Evolutionary conservation across 1,140 invertebrate species (phyloP).

Genomic region (Mylabris phalerata): DNA sequence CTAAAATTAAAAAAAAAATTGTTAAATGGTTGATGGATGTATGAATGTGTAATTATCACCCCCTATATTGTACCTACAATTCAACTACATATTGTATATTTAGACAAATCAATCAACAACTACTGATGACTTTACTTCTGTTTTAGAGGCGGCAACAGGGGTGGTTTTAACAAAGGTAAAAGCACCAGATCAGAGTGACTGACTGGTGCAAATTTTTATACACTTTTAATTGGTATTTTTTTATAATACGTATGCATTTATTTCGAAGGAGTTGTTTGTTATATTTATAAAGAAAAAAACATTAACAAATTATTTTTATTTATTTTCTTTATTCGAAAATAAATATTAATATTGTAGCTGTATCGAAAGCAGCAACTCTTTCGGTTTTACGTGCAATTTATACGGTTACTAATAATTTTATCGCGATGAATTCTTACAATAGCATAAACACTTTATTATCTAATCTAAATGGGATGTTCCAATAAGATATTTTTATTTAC

Average conservation of each 20-base stretch:
- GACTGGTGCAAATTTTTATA: conserved; percentile 36
- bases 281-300: no score
- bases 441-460: no score
- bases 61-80: conserved; percentile 16
- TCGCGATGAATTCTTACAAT: no score
- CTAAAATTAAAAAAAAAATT: neutral
- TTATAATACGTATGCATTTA: conserved; percentile 3
- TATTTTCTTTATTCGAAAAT: no score
- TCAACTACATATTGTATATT: neutral
- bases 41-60: conserved; percentile 18
- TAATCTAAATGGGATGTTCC: no score
- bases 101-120: conserved; percentile 21
- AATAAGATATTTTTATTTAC: no score
- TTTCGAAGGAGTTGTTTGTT: conserved; percentile 11
- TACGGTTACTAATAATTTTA: no score
- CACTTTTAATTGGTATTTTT: conserved; percentile 28
- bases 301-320: no score
- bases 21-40: conserved; percentile 11
- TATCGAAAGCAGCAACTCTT: no score
- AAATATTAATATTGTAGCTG: no score
- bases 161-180: conserved; percentile 42
- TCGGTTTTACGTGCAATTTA: no score
- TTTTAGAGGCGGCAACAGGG: conserved; percentile 41
- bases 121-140: conserved; percentile 40
- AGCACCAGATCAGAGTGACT: conserved; percentile 30